phyloP scores from a whole-genome alignment of 2,113 vertebrate species.

The Artemisiospiza belli region DNA sequence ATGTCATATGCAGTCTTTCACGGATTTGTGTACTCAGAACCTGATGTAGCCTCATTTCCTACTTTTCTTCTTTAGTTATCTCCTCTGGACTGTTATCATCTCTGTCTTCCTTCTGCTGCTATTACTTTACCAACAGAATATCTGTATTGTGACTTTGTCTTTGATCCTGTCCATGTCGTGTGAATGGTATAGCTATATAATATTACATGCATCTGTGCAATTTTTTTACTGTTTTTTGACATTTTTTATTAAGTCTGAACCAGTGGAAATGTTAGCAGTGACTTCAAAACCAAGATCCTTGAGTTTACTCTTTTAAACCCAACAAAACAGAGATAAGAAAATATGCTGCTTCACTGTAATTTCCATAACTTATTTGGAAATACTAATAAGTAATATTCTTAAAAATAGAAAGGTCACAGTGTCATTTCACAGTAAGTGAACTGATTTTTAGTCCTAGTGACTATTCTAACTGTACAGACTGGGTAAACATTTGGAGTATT shows the following conservation, averaged over 20 bases:
- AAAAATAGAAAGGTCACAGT: not conserved
- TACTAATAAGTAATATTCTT: not conserved
- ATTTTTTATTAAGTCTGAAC: not conserved
- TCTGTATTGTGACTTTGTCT: not conserved
- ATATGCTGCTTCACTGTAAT: not conserved
- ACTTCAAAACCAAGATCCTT: not conserved
- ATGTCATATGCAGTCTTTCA: not conserved
- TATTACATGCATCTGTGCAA: not conserved
- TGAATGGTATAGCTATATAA: not conserved
- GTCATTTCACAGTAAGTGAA: not conserved
- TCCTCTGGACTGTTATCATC: not conserved
- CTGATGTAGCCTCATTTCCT: not conserved
- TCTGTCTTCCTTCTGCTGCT: not conserved
- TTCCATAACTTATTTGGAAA: not conserved
- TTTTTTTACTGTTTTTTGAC: not conserved
- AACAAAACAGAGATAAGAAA: not conserved
- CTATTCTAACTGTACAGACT: not conserved
- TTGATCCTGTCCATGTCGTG: not conserved
- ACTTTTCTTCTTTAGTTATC: not conserved
- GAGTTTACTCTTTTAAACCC: not conserved
- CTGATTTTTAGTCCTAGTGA: not conserved
- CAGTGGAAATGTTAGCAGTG: not conserved
- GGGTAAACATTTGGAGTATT: not conserved
- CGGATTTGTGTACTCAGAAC: not conserved
- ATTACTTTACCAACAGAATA: not conserved